Conservation (phyloP, 2,797 vertebrate genomes). For the Craterocephalus amniculus region DNA sequence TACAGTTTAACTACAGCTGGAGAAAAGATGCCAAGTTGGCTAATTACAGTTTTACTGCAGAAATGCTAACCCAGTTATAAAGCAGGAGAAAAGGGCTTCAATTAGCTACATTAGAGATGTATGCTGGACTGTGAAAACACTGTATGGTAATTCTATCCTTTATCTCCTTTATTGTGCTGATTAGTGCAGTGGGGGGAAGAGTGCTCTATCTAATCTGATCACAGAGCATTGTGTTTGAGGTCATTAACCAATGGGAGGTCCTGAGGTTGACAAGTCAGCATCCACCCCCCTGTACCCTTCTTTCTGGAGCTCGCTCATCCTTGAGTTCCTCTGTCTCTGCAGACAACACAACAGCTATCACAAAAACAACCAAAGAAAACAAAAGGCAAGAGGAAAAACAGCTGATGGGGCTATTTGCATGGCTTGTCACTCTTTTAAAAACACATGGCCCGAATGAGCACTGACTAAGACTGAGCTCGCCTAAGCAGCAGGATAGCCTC, state of each 20-base stretch:
- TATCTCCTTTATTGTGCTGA: slow-evolving; percentile 78
- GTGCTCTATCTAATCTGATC: slow-evolving; percentile 85
- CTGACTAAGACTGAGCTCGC: slow-evolving; percentile 63
- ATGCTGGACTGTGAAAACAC: slow-evolving; percentile 73
- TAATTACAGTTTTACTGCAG: slow-evolving; percentile 80
- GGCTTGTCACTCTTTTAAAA: slow-evolving; percentile 75
- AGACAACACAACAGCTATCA: slow-evolving; percentile 74
- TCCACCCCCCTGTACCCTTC: slow-evolving; percentile 61
- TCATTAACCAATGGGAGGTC: slow-evolving; percentile 86
- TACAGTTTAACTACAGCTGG: slow-evolving; percentile 58
- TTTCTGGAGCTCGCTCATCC: slow-evolving; percentile 61
- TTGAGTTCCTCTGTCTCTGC: slow-evolving; percentile 67
- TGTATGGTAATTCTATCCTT: slow-evolving; percentile 81
- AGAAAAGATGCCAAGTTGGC: slow-evolving; percentile 70
- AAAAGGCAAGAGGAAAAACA: slow-evolving; percentile 78
- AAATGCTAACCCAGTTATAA: slow-evolving; percentile 75
- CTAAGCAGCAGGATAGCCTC: slow-evolving; percentile 79
- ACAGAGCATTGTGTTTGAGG: slow-evolving; percentile 85
- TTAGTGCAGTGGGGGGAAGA: slow-evolving; percentile 63
- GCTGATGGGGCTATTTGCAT: slow-evolving; percentile 82
- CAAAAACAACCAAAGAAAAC: slow-evolving; percentile 81
- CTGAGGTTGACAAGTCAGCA: slow-evolving; percentile 82
- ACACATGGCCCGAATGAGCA: slow-evolving; percentile 69
- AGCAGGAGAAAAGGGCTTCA: slow-evolving; percentile 63
- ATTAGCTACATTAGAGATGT: slow-evolving; percentile 73